Conservation (phyloP, 2,888 invertebrate genomes). For the Sialis fuliginosa region DNA sequence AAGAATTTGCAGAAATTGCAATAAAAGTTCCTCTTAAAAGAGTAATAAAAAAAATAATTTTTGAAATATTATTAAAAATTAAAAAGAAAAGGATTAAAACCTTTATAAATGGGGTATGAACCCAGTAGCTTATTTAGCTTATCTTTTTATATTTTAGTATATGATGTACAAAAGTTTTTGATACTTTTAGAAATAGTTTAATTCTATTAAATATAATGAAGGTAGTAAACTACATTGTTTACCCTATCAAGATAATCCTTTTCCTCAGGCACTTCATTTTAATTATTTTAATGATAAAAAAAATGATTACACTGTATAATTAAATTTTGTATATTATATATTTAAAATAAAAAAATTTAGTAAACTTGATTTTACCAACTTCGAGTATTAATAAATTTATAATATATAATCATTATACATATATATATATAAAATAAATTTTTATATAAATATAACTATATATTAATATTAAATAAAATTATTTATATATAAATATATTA, state of each 20-base stretch:
- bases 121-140: slow-evolving; percentile 34
- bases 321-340: too few relatives aligned
- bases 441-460: too few relatives aligned
- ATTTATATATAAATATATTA: too few relatives aligned
- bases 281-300: slow-evolving; percentile 5
- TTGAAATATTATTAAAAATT: slow-evolving; percentile 28
- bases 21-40: slow-evolving; percentile 30
- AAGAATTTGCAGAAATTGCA: slow-evolving; percentile 28
- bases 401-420: too few relatives aligned
- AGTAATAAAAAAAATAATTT: slow-evolving; percentile 31
- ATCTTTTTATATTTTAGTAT: slow-evolving; percentile 41
- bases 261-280: slow-evolving; percentile 29
- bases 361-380: too few relatives aligned
- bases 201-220: slow-evolving; percentile 40
- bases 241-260: slow-evolving; percentile 46
- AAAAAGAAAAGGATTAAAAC: slow-evolving; percentile 31
- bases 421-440: too few relatives aligned
- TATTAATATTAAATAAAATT: too few relatives aligned
- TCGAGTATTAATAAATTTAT: too few relatives aligned
- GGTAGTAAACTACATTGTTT: slow-evolving; percentile 27
- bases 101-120: slow-evolving; percentile 30
- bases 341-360: too few relatives aligned
- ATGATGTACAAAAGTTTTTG: slow-evolving; percentile 42
- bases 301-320: slow-evolving; percentile 11
- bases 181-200: slow-evolving; percentile 39